Conservation (phyloP, 2,113 vertebrate genomes). For the Verasper variegatus region DNA sequence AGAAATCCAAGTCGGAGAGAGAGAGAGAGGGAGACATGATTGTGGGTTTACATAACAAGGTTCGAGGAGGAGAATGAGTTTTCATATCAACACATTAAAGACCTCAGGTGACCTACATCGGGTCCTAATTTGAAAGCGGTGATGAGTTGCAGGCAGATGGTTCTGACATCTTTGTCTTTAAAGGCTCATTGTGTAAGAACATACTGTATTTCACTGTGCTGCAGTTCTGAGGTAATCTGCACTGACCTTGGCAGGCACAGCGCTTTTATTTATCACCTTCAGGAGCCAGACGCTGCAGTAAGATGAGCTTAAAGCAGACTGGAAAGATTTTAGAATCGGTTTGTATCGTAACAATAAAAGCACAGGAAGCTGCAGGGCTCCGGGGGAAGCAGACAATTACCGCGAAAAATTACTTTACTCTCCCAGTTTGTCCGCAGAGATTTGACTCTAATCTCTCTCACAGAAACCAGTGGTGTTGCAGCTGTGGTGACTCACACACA, state of each 20-base stretch:
- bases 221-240: slow-evolving; percentile 6
- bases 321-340: slow-evolving; percentile 3
- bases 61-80: neutral
- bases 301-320: neutral
- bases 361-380: neutral
- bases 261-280: slow-evolving; percentile 1
- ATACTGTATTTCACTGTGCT: neutral
- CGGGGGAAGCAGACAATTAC: neutral
- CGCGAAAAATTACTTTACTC: neutral
- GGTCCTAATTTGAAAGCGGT: neutral
- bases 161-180: neutral
- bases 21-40: neutral
- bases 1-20: neutral
- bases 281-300: slow-evolving; percentile 5
- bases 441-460: neutral
- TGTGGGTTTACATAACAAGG: neutral
- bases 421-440: neutral
- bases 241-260: neutral
- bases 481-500: neutral
- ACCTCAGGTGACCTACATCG: neutral
- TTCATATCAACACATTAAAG: too few relatives aligned
- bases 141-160: neutral
- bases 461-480: neutral
- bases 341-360: neutral
- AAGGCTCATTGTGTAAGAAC: neutral